Percentiles rank a stretch among this genome's conserved stretches.
These are phyloP conservation scores for Periophthalmus modestus DNA, from an alignment of 2,113 vertebrate species.

Conservation along the genomic window DNA sequence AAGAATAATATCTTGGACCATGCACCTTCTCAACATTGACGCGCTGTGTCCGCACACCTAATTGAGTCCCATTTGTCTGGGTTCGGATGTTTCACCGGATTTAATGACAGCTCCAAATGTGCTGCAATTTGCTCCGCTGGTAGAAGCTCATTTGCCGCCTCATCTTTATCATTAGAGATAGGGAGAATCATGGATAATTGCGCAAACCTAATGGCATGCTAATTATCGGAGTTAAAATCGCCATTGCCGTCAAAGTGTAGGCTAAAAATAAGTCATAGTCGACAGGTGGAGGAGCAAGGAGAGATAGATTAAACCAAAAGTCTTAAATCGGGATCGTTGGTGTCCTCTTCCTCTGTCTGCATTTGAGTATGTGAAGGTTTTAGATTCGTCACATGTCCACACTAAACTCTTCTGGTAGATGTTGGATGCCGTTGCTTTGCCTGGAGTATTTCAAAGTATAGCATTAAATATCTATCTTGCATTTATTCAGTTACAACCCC, in stretches of 20 bases:
- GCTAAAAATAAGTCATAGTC: conserved; percentile 45
- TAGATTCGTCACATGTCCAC: too few relatives aligned
- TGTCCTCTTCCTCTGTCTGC: conserved; percentile 7
- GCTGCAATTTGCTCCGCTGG: conserved; percentile 48
- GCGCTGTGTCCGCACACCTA: conserved; percentile 38
- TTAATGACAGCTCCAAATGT: conserved; percentile 51
- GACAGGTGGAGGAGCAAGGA: conserved; percentile 52
- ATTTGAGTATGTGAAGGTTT: too few relatives aligned
- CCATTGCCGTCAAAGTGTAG: conserved; percentile 35
- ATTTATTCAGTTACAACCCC: too few relatives aligned
- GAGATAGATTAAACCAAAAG: conserved; percentile 24
- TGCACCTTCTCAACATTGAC: conserved; percentile 29
- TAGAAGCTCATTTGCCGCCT: conserved; percentile 54
- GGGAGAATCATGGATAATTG: conserved; percentile 60
- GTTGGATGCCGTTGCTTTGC: too few relatives aligned
- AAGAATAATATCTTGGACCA: conserved; percentile 49
- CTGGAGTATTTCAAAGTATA: too few relatives aligned
- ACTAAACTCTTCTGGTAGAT: too few relatives aligned
- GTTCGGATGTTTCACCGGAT: conserved; percentile 36
- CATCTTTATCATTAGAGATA: conserved; percentile 60
- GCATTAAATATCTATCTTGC: too few relatives aligned
- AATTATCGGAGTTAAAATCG: conserved; percentile 64
- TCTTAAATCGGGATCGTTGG: conserved; percentile 5
- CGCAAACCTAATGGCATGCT: conserved; percentile 60
- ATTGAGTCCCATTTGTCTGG: conserved; percentile 55